Conservation (phyloP, 2,797 vertebrate genomes). For the Acipenser oxyrinchus region DNA sequence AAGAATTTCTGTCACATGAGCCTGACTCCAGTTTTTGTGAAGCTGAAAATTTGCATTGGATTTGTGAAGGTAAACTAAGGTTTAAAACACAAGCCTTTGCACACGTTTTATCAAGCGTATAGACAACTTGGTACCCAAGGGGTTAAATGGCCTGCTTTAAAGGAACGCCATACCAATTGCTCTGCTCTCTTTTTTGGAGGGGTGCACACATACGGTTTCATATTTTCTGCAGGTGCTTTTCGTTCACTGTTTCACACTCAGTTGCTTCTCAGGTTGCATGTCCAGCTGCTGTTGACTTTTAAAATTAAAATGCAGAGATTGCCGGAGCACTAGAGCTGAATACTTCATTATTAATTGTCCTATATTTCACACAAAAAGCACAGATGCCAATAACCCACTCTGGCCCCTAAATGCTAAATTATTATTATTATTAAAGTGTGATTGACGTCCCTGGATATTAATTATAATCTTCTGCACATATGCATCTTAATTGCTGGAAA, state of each 20-base stretch:
- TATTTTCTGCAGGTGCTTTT: conserved; percentile 55
- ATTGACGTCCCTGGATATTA: conserved; percentile 91
- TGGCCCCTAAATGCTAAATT: conserved; percentile 78
- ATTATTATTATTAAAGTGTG: conserved; percentile 86
- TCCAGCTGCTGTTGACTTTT: conserved; percentile 53
- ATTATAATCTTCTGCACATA: conserved; percentile 96
- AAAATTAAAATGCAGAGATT: conserved; percentile 50
- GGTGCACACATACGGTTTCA: conserved; percentile 48
- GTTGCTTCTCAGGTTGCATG: conserved; percentile 13
- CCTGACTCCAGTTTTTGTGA: too few relatives aligned
- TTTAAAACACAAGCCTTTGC: neutral
- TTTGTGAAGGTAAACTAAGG: neutral
- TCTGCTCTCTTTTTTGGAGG: conserved; percentile 45
- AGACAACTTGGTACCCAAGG: neutral
- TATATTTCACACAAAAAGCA: conserved; percentile 70
- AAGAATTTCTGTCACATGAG: too few relatives aligned
- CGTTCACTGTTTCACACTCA: conserved; percentile 41
- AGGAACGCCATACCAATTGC: conserved; percentile 53
- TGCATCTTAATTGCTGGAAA: conserved; percentile 86
- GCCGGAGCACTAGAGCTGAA: conserved; percentile 58
- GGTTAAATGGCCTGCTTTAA: conserved; percentile 9
- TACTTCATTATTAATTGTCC: conserved; percentile 66
- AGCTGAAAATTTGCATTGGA: neutral
- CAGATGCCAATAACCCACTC: conserved; percentile 77
- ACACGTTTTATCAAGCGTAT: neutral